These are phyloP conservation scores for Ametastegia equiseti DNA, from an alignment of 2,888 invertebrate genomes.

Conservation along the genomic window DNA sequence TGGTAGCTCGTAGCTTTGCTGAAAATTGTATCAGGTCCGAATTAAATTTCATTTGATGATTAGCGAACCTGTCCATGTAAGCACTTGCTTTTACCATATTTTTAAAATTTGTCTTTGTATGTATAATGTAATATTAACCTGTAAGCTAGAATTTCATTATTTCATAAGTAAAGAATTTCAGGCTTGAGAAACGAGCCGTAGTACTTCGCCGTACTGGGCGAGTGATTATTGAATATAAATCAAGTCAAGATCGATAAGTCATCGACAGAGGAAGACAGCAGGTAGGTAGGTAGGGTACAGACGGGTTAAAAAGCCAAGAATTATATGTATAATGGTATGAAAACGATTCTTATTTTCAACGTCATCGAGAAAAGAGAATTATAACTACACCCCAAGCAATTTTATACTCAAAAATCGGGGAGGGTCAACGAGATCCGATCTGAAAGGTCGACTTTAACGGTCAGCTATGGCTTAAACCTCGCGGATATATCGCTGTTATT, in stretches of 20 bases:
- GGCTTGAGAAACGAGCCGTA: neutral
- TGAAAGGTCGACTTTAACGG: slow-evolving; percentile 21
- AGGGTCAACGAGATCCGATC: slow-evolving; percentile 17
- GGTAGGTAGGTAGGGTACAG: slow-evolving; percentile 30
- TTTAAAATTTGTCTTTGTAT: neutral
- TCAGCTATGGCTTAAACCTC: neutral
- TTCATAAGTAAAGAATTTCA: neutral
- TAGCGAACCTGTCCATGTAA: no score
- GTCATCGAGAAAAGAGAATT: neutral
- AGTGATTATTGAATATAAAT: slow-evolving; percentile 67
- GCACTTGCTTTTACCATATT: no score
- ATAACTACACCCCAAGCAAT: neutral
- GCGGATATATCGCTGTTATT: slow-evolving; percentile 22
- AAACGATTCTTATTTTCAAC: neutral
- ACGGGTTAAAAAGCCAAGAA: slow-evolving; percentile 5
- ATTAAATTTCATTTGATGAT: no score
- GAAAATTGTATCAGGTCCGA: no score
- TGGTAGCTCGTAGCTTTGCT: no score
- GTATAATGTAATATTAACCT: neutral
- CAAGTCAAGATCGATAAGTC: slow-evolving; percentile 61
- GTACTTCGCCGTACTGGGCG: neutral
- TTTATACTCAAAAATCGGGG: no score
- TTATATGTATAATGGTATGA: neutral
- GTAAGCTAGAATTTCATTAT: neutral
- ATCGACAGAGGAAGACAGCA: slow-evolving; percentile 51